A percentile compares a stretch with the other conserved stretches of the same genome.
These are phyloP conservation scores for zebrafish (Danio rerio) DNA, from an alignment of 2,113 vertebrate genomes.

Conservation along the genomic window DNA sequence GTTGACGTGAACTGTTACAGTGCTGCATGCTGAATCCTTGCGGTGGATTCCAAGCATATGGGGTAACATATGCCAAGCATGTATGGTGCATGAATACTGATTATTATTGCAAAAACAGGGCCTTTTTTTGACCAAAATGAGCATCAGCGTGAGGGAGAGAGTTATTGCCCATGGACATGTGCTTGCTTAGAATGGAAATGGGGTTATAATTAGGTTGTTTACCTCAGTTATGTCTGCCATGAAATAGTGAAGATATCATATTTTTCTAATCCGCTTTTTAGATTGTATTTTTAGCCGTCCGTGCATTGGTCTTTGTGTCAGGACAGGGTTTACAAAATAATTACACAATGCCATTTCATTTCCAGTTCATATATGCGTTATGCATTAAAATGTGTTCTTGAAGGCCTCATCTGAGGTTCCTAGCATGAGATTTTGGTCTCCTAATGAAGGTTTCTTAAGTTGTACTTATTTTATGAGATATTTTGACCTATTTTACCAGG, in stretches of 20 bases:
- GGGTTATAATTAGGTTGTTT: constrained; percentile 54
- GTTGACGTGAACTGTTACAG: constrained; percentile 51
- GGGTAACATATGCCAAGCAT: constrained; percentile 62
- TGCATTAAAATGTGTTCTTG: constrained; percentile 10
- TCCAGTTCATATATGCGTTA: neutral
- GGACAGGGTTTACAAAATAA: neutral
- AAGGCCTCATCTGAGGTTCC: neutral
- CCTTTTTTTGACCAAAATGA: constrained; percentile 55
- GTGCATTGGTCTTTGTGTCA: constrained; percentile 30
- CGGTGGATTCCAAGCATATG: constrained; percentile 67
- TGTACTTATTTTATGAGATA: no score
- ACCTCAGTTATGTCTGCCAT: constrained; percentile 32
- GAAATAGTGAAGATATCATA: neutral
- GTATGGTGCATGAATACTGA: constrained; percentile 63
- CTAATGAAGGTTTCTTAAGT: neutral
- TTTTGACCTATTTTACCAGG: no score
- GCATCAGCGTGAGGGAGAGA: constrained; percentile 44
- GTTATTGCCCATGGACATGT: constrained; percentile 35
- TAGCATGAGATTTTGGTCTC: neutral
- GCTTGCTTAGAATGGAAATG: constrained; percentile 53
- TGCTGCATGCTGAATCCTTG: constrained; percentile 49
- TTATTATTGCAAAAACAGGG: constrained; percentile 59
- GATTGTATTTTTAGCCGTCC: neutral
- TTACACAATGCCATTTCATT: neutral
- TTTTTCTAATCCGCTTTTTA: neutral